A percentile compares a stretch with the other conserved stretches of the same genome.
phyloP scores from a whole-genome alignment of 2,888 invertebrate species.

The Brenthis ino region DNA sequence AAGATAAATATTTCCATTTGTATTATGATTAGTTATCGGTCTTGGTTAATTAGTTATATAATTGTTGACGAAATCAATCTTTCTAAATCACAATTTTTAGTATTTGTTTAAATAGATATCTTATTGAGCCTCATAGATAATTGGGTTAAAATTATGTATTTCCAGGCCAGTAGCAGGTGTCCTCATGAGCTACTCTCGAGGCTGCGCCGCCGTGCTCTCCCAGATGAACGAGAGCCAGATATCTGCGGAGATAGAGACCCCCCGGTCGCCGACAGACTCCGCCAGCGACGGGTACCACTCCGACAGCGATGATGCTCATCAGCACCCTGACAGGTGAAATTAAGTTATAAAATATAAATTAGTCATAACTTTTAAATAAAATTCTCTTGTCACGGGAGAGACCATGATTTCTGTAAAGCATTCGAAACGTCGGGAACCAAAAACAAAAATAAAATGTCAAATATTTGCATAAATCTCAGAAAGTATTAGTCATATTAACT shows the following conservation, averaged over 20 bases:
- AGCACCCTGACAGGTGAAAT: constrained; percentile 65
- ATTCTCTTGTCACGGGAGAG: too few relatives aligned
- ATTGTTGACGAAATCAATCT: too few relatives aligned
- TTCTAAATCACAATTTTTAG: too few relatives aligned
- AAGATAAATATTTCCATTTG: too few relatives aligned
- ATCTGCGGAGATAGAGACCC: constrained; percentile 64
- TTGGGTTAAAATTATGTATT: constrained; percentile 28
- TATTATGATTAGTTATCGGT: not conserved
- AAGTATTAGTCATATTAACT: not conserved
- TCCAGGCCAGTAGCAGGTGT: constrained; percentile 86
- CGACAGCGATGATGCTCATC: constrained; percentile 85
- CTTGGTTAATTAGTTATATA: not conserved
- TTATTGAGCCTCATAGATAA: not conserved
- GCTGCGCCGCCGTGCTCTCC: constrained; percentile 88
- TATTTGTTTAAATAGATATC: too few relatives aligned
- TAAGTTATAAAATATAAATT: not conserved
- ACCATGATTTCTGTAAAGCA: too few relatives aligned
- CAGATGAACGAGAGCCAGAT: constrained; percentile 85
- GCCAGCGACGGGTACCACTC: constrained; percentile 92
- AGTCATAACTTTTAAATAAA: not conserved
- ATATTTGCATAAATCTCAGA: too few relatives aligned
- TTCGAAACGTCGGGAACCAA: too few relatives aligned
- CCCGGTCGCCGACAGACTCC: constrained; percentile 78
- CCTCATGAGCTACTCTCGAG: constrained; percentile 88
- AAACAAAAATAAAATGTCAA: too few relatives aligned